phyloP scores from a whole-genome alignment of 2,113 vertebrate genomes.

The Neodontobutis hainanensis region DNA sequence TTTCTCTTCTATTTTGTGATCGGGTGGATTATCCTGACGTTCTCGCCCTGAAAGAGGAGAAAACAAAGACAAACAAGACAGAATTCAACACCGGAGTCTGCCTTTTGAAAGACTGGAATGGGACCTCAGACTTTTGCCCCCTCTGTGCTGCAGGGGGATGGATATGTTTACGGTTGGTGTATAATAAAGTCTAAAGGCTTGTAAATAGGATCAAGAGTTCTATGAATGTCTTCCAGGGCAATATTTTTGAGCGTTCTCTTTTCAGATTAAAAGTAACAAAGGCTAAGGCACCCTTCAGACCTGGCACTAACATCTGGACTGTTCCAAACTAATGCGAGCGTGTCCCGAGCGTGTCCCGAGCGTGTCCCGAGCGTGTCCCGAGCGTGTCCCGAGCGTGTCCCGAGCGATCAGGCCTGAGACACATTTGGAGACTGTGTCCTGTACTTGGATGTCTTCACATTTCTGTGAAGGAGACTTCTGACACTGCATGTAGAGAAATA shows the following conservation, averaged over 20 bases:
- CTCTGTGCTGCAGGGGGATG: neutral
- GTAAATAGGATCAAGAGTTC: neutral
- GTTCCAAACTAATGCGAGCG: no score
- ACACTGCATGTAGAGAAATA: no score
- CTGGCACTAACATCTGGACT: neutral
- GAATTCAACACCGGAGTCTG: neutral
- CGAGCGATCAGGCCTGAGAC: no score
- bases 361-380: no score
- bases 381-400: no score
- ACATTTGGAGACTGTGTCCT: no score
- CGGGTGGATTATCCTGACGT: constrained; percentile 97
- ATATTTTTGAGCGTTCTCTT: neutral
- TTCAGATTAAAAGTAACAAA: neutral
- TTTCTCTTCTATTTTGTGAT: constrained; percentile 99
- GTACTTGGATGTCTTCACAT: no score
- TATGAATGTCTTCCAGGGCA: constrained; percentile 1
- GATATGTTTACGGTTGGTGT: neutral
- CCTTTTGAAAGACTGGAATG: neutral
- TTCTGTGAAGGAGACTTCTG: no score
- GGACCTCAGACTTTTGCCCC: neutral
- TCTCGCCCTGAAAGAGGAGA: constrained; percentile 62
- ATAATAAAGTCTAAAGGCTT: neutral
- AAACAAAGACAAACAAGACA: neutral
- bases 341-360: no score
- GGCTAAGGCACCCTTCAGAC: neutral